A percentile compares a stretch with the other conserved stretches of the same genome.
These are phyloP conservation scores for Neodiprion pinetum DNA, from an alignment of 1,140 invertebrate species.

Conservation along the genomic window DNA sequence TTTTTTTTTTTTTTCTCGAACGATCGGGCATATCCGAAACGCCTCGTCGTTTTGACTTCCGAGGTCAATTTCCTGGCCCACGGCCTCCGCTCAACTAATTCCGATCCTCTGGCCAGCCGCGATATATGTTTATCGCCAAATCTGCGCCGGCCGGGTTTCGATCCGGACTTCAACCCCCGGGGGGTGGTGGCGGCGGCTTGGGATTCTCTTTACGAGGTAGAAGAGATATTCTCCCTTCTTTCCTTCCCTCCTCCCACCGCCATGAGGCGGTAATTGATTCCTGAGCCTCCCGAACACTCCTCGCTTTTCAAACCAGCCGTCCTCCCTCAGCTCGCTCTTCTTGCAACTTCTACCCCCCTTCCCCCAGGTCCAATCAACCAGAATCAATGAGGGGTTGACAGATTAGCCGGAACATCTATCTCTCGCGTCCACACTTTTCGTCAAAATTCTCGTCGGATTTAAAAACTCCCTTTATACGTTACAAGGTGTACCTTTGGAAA, in stretches of 20 bases:
- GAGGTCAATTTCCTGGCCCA: not conserved
- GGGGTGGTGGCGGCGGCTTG: too few species aligned
- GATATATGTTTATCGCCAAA: not conserved
- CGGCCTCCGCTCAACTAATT: not conserved
- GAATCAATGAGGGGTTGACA: slow-evolving; percentile 12
- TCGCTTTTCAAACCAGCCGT: not conserved
- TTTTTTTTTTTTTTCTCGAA: too few species aligned
- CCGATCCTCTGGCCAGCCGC: not conserved
- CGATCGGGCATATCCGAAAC: too few species aligned
- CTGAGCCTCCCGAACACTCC: not conserved
- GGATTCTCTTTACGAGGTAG: not conserved
- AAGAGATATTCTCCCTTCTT: not conserved
- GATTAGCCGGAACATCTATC: not conserved
- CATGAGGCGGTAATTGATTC: slow-evolving; percentile 7
- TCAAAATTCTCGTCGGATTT: not conserved
- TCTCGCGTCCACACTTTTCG: not conserved
- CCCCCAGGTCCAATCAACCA: not conserved
- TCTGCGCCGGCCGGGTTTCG: not conserved
- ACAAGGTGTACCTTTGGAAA: too few species aligned
- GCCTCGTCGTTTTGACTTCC: too few species aligned
- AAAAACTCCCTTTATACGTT: too few species aligned
- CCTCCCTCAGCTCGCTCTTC: not conserved
- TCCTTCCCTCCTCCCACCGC: too few species aligned
- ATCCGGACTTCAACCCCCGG: not conserved
- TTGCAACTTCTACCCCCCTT: not conserved